Evolutionary conservation across 2,797 vertebrate genomes (phyloP).

Genomic region (Chaenodraco wilsoni): DNA sequence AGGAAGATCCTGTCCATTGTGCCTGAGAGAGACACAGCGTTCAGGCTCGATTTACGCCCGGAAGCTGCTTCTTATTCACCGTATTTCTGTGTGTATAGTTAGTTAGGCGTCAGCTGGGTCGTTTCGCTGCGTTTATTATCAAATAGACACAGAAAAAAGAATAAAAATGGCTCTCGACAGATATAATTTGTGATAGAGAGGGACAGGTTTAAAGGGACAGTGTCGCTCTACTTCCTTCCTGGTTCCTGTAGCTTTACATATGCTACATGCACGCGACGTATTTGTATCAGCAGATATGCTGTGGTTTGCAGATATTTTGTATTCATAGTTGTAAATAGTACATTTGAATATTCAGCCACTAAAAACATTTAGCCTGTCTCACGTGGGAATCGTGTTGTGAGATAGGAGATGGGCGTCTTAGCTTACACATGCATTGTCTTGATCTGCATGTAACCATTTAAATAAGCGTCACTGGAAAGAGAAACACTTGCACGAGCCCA

Average conservation of each 20-base stretch:
- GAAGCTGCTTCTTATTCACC: background rate
- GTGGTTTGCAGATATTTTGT: background rate
- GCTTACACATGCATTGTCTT: conserved; percentile 32
- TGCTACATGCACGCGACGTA: conserved; percentile 14
- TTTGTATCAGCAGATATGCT: background rate
- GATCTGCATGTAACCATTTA: conserved; percentile 3
- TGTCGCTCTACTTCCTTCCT: conserved; percentile 61
- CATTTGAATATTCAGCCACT: fast-evolving
- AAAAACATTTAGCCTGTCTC: background rate
- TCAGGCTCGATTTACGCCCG: conserved; percentile 19
- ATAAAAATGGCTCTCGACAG: conserved; percentile 70
- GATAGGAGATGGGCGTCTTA: conserved; percentile 9
- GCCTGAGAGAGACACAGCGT: conserved; percentile 58
- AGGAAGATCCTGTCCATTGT: conserved; percentile 83
- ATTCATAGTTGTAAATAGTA: background rate
- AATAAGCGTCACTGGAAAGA: background rate
- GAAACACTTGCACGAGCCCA: background rate
- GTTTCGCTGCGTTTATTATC: conserved; percentile 11
- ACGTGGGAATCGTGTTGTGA: conserved; percentile 10
- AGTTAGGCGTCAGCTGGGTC: background rate
- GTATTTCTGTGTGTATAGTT: background rate
- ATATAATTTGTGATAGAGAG: conserved; percentile 63
- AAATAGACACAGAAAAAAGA: conserved; percentile 52
- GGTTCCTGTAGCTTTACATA: conserved; percentile 46
- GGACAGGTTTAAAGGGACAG: conserved; percentile 84